Base-by-base conservation (phyloP, 2,888 invertebrate genomes). In the Sussaba pulchella region DNA sequence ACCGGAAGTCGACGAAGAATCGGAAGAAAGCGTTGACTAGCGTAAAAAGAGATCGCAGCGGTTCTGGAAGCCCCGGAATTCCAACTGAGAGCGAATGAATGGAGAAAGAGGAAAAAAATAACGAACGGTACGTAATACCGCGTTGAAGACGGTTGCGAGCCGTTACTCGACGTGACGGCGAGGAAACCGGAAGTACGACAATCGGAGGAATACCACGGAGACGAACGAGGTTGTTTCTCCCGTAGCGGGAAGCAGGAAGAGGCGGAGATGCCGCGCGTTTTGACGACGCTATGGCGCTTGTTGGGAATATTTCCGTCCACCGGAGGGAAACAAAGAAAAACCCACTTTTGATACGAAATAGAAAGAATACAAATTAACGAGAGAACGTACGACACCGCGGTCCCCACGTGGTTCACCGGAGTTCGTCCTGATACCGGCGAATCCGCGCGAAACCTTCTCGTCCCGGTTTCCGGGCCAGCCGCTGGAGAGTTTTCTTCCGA, bases 251-350 rank as follows among this genome's bases (percentile, higher is more conserved):
- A 17, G 26, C 59, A 39, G 52, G 41, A 45, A 31, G 57, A 57
- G 67, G 24, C 52, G 72, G n/a, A n/a, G n/a, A n/a, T 76, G 54
- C 59, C 31, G 71, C 54, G 71, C 69, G 77, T 67, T 64, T 74
- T 74, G 74, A 82, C 77, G 77, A 75, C 63, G 57, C 63, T 74
- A 67, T 64, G 57, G 36, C 54, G 21, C 64, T 19, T 14, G 57
- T 17, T 52, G 66, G 81, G 72, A 75, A 61, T 71, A 73, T 72
- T 67, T 66, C 43, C 70, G 73, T 72, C 59, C 78, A 70, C 69
- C 63, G 41, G 52, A 74, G 47, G 74, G 78, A 71, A 80, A 83
- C 82, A 86, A 86, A 85, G 83, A 85, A 85, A 85, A 87, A 86
- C 80, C 82, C 71, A 85, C 78, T 83, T 87, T 73, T 52, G 9